These are phyloP conservation scores for Diadema setosum DNA, from an alignment of 35 echinoderm and acorn worm species.

Conservation along the genomic window DNA sequence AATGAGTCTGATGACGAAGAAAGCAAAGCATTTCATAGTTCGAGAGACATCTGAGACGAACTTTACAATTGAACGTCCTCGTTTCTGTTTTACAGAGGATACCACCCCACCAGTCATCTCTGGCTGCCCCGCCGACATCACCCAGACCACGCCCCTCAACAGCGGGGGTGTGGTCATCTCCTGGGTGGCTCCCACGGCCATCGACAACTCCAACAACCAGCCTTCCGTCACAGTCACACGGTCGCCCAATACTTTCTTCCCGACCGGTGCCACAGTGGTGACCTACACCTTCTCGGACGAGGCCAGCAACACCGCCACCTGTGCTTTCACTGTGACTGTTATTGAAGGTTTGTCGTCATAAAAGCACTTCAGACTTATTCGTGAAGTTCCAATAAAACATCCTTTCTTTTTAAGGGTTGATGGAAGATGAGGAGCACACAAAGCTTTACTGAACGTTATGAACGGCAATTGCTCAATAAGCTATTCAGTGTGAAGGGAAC, in stretches of 20 bases:
- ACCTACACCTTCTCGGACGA: conserved; percentile 53
- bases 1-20: too few relatives aligned
- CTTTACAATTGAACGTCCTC: too few relatives aligned
- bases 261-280: background rate
- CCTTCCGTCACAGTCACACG: background rate
- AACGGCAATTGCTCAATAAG: too few relatives aligned
- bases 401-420: too few relatives aligned
- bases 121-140: conserved; percentile 45
- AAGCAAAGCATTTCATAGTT: too few relatives aligned
- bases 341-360: background rate
- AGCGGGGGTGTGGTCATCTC: background rate
- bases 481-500: too few relatives aligned
- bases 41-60: too few relatives aligned
- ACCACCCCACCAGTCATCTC: conserved; percentile 9
- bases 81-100: conserved; percentile 14
- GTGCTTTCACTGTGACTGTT: conserved; percentile 42
- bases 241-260: conserved; percentile 28
- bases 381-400: too few relatives aligned
- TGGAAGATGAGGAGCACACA: too few relatives aligned
- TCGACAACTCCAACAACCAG: conserved; percentile 17
- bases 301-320: conserved; percentile 10
- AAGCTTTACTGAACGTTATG: too few relatives aligned
- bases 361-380: too few relatives aligned
- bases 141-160: conserved; percentile 13
- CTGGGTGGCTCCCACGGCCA: conserved; percentile 33